Base-by-base conservation (phyloP, 2,888 invertebrate species). In the Julus scanicus region DNA sequence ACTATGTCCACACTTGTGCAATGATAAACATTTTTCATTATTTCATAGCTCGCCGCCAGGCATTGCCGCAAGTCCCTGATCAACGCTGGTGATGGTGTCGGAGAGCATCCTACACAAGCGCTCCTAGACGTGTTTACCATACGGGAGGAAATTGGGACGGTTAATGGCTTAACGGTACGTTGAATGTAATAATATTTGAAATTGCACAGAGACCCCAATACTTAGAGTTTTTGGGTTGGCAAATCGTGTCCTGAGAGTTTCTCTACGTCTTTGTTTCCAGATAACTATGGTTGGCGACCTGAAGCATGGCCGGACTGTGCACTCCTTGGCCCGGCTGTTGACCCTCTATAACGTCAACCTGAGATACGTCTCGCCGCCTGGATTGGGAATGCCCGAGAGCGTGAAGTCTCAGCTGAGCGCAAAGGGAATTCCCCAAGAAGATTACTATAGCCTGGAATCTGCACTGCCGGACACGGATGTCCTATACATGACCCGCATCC, bases 281-380 rank as follows among this genome's bases (percentile, higher is more conserved):
- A 98, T 99, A 88, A 99, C 99, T 0, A 96, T 99, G 95, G 99
- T 99, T 37, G 99, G 99, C 6, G 99, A 99, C 92, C 93, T 99
- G 90, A 98, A 98, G 92, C 97, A 99, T 92, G 99, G 99, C 0
- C 94, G 99, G 63, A 99, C 99, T 1, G 99, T 99, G 0, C 99
- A 99, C 93, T 99, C 99, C 0, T 93, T 99, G 89, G 99, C 99
- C 6, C 95, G 97, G 89, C 94, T 99, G 13, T 93, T 99, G 88
- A 98, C 98, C 0, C 93, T 98, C 57, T 99, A 99, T 93, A 96
- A 97, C 91, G 97, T 99, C 0, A 96, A 96, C 89, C 92, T 99
- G 87, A 95, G 96, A 89, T 99, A 99, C 92, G 98, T 99, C 0
- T 96, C 97, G 89, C 98, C 99, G 0, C 93, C 94, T 0, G 95